Evolutionary conservation across 2,797 vertebrate genomes (phyloP), one percentile per base, ranked within the genome.

Genomic region (Characodon lateralis): DNA sequence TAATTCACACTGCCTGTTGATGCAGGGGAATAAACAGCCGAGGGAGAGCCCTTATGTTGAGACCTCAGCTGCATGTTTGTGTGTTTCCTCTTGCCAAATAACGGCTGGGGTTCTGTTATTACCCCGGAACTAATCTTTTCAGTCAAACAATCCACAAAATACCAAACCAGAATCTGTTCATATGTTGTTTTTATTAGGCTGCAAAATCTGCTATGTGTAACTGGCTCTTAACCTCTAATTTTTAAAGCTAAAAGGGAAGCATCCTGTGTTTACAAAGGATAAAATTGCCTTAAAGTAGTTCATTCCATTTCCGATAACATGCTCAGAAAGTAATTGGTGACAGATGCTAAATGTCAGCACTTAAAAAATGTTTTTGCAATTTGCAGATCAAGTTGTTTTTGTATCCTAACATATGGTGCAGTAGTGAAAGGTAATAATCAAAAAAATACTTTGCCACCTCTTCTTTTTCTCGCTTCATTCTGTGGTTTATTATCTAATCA

Each of bases 401-500:
- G 78, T 26, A 3, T 83, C 61, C 43, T 65, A 81, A 83, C 86
- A 78, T 41, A 80, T 53, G 74, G 78, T 80, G 66, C 78, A 83
- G 80, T 35, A 51, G 71, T 9, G 66, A 85, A 79, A 88, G 16
- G 31, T 22, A 61, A 74, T 78, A 43, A 59, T 5, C 12, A 59
- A 56, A 26, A 43, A 55, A 63, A 58, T n/a, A 50, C 72, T 76
- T 73, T 80, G 70, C 73, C 16, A 18, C 65, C 82, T 35, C 18
- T 69, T 76, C 76, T 55, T 66, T 89, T 68, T 83, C 85, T 89
- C 82, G 77, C 77, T 81, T 73, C 76, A 61, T 88, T 85, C 90
- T 90, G 87, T 77, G 73, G 92, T 94, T 94, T 94, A 94, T 94
- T 92, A 94, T 94, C 92, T 94, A 94, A 95, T 95, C 92, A 92